Conservation (phyloP, 1,140 invertebrate species). For the Drosophila nigromelanica region DNA sequence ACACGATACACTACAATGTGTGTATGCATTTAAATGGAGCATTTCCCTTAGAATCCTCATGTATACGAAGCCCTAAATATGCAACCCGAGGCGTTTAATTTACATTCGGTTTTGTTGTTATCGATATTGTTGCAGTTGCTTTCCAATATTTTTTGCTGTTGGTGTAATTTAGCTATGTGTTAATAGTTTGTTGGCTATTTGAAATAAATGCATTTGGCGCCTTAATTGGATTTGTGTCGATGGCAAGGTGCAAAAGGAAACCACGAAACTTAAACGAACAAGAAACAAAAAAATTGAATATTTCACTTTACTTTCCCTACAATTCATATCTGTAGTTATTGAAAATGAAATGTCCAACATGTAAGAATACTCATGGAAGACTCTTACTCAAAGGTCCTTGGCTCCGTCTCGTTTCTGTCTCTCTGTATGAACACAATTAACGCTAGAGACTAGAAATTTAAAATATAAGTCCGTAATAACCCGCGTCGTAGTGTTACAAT, state of each 20-base stretch:
- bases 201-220: constrained; percentile 50
- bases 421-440: no score
- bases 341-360: background rate
- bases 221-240: constrained; percentile 64
- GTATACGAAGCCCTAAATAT: constrained; percentile 56
- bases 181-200: constrained; percentile 43
- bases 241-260: background rate
- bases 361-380: background rate
- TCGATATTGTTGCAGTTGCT: constrained; percentile 70
- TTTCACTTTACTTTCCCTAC: background rate
- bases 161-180: constrained; percentile 44
- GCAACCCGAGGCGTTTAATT: constrained; percentile 55
- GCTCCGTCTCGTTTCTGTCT: no score
- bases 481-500: no score
- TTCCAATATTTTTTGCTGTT: constrained; percentile 10
- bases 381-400: no score
- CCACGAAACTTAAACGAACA: background rate
- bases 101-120: constrained; percentile 62
- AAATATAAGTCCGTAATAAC: no score
- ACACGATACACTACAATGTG: background rate
- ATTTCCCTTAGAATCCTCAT: background rate
- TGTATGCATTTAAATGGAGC: constrained; percentile 54
- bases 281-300: background rate
- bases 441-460: no score
- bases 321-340: background rate